Conservation (phyloP, 2,113 vertebrate genomes). For the Emydura subglobosa region DNA sequence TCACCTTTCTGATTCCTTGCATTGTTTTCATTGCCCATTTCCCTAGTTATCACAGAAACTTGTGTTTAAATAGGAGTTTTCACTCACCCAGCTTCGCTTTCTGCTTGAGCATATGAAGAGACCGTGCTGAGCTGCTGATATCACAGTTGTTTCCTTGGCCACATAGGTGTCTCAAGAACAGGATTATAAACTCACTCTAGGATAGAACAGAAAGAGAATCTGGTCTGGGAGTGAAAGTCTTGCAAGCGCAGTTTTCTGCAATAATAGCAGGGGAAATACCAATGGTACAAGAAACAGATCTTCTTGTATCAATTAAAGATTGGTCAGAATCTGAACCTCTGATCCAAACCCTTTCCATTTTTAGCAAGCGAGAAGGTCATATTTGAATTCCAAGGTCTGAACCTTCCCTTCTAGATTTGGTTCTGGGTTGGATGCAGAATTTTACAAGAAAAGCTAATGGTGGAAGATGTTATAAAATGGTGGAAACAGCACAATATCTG, state of each 20-base stretch:
- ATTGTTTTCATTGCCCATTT: neutral
- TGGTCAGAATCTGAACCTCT: neutral
- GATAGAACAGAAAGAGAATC: neutral
- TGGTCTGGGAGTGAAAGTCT: neutral
- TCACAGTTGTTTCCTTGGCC: neutral
- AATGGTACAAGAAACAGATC: neutral
- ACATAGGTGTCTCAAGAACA: neutral
- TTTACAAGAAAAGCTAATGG: constrained; percentile 8
- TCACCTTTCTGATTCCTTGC: neutral
- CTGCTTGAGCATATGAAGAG: neutral
- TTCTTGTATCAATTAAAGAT: neutral
- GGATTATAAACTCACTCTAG: neutral
- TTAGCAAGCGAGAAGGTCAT: neutral
- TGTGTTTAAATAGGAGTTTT: neutral
- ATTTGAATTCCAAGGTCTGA: neutral
- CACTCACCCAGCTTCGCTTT: neutral
- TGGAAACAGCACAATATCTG: neutral
- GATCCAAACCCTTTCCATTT: neutral
- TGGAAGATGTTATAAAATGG: neutral
- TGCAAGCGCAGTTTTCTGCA: neutral
- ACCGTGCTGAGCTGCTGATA: neutral
- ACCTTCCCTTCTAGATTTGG: neutral
- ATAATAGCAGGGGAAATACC: neutral
- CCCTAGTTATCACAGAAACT: neutral
- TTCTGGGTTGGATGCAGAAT: neutral